Conservation (phyloP, 2,797 vertebrate species). For the Propithecus perrieri region DNA sequence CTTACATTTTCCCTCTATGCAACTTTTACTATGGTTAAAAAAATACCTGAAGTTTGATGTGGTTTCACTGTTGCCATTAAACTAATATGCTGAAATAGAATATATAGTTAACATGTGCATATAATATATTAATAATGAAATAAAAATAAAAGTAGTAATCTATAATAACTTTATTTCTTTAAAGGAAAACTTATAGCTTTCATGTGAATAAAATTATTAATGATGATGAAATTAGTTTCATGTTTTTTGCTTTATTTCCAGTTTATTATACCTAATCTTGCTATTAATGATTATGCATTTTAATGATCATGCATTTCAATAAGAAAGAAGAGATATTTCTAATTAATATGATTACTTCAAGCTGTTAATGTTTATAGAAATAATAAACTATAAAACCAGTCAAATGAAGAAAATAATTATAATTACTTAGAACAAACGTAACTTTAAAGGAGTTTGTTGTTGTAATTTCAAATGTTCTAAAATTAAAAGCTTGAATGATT, state of each 20-base stretch:
- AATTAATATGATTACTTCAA: conserved; percentile 38
- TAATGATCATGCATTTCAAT: conserved; percentile 43
- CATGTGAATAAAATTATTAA: conserved; percentile 23
- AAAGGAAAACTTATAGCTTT: conserved; percentile 14
- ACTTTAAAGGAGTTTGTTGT: conserved; percentile 22
- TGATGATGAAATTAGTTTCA: conserved; percentile 42
- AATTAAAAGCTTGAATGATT: conserved; percentile 38
- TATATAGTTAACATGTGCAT: background rate
- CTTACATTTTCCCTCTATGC: background rate
- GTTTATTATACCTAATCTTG: background rate
- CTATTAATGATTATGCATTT: conserved; percentile 26
- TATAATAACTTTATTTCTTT: background rate
- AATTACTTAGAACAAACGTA: conserved; percentile 36
- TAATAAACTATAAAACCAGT: background rate
- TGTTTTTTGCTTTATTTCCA: conserved; percentile 36
- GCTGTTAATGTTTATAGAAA: conserved; percentile 50
- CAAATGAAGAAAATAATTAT: conserved; percentile 48
- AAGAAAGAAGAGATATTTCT: conserved; percentile 22
- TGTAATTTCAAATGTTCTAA: conserved; percentile 30
- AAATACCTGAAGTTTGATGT: background rate
- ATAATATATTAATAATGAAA: background rate
- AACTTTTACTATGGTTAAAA: background rate
- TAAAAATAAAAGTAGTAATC: background rate
- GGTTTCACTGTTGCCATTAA: background rate
- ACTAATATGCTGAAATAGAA: background rate